These are phyloP conservation scores for Cryptus armator DNA, from an alignment of 2,888 invertebrate genomes.

Conservation along the genomic window DNA sequence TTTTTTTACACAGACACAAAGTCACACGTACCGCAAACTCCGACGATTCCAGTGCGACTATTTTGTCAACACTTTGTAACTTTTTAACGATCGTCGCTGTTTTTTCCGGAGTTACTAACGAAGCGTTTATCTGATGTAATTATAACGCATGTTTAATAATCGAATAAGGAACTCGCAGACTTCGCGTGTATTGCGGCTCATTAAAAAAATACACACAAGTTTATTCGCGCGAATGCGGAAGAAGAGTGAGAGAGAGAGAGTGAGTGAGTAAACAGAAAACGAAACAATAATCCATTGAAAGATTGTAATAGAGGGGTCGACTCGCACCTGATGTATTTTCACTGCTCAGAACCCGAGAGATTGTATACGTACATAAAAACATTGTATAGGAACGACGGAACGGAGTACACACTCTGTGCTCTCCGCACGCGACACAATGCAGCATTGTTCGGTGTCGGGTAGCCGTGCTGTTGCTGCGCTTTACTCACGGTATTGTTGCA, in stretches of 20 bases:
- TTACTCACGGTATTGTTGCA: slow-evolving; percentile 58
- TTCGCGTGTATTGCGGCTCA: neutral
- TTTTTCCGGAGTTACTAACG: neutral
- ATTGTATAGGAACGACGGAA: slow-evolving; percentile 15
- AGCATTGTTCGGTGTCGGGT: slow-evolving; percentile 72
- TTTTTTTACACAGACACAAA: neutral
- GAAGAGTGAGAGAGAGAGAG: neutral
- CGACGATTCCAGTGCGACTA: neutral
- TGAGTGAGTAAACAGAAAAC: neutral
- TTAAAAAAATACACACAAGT: neutral
- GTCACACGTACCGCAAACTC: neutral
- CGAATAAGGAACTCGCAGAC: slow-evolving; percentile 26
- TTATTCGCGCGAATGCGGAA: neutral
- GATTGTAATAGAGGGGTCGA: slow-evolving; percentile 16
- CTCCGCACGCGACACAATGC: slow-evolving; percentile 71
- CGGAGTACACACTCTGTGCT: slow-evolving; percentile 28
- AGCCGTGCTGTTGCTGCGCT: slow-evolving; percentile 66
- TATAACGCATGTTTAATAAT: slow-evolving; percentile 22
- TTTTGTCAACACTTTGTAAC: neutral
- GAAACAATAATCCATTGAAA: slow-evolving; percentile 43
- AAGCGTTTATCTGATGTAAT: neutral
- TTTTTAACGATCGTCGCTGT: neutral
- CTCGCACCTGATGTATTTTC: slow-evolving; percentile 65
- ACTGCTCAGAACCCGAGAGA: slow-evolving; percentile 25
- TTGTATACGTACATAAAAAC: slow-evolving; percentile 31